Evolutionary conservation across 2,888 invertebrate species (phyloP).

Genomic region (Notodonta ziczac): DNA sequence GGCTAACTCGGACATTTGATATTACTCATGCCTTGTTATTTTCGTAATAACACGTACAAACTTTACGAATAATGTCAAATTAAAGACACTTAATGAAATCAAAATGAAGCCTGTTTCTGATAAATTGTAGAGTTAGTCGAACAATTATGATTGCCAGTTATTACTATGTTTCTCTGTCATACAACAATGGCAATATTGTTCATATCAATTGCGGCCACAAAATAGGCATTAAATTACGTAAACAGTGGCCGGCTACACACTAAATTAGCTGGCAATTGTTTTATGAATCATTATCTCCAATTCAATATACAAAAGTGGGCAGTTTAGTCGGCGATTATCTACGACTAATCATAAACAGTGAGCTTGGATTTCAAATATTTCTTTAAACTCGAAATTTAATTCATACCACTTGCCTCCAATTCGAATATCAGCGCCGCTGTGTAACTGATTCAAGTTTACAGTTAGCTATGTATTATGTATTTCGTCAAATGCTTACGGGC

Average conservation of each 20-base stretch:
- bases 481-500: constrained; percentile 58
- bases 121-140: constrained; percentile 70
- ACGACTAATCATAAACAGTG: constrained; percentile 21
- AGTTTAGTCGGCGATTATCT: constrained; percentile 31
- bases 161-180: constrained; percentile 77
- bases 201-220: constrained; percentile 75
- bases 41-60: constrained; percentile 29
- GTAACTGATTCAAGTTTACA: constrained; percentile 57
- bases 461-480: constrained; percentile 71
- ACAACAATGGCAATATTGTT: constrained; percentile 77
- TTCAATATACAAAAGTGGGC: constrained; percentile 49
- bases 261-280: constrained; percentile 73
- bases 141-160: constrained; percentile 72
- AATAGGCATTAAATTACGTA: constrained; percentile 78
- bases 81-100: constrained; percentile 56
- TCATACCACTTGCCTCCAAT: constrained; percentile 36
- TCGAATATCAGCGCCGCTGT: constrained; percentile 45
- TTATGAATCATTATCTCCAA: constrained; percentile 73
- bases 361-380: constrained; percentile 40
- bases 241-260: constrained; percentile 66
- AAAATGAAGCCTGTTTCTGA: constrained; percentile 63
- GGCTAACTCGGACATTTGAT: neutral
- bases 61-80: constrained; percentile 39
- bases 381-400: constrained; percentile 49
- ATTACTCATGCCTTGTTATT: constrained; percentile 10